Base-by-base conservation (phyloP, 2,113 vertebrate genomes). In the Dissostichus mawsoni region DNA sequence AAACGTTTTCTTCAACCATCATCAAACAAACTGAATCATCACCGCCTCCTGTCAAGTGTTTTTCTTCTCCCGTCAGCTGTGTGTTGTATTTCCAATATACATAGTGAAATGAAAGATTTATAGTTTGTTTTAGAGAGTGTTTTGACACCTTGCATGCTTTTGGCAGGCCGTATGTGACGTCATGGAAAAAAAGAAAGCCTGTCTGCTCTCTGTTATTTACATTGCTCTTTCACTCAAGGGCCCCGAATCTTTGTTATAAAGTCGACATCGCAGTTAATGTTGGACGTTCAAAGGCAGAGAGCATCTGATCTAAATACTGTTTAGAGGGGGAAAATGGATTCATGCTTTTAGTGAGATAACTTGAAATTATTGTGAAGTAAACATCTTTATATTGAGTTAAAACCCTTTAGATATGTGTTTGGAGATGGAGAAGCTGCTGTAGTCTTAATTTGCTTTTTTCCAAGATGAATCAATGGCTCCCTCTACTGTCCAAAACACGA, bases 151-250 rank as follows among this genome's bases (percentile, higher is more conserved):
- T 23, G 55, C 82, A 64, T 59, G 57, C 80, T 68, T 82, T 61
- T 61, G 57, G 68, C 84, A 71, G 7, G 41, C 81, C 5, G 9
- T 57, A 52, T 73, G 3, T 41, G 29, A 70, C 80, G 80, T 92
- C 90, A 92, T 80, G 89, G 92, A 92, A 87, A 68, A 23, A 65
- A 75, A 75, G 44, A 57, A 55, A 69, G 52, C 64, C 75, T 1
- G 33, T 86, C 89, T 93, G 91, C 68, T 84, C 78, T 85, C 52
- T 87, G 74, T 88, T 90, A 87, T 92, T 92, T 92, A 92, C 84
- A 83, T 74, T 90, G 72, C 77, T 70, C 84, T 72, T 86, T 84
- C 81, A n/a, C 70, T 89, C 74, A 71, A 79, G 86, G 74, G 81
- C 67, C 33, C 50, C 65, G 55, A 72, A 85, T 86, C 75, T 89